These are phyloP conservation scores for Ptiloglossa arizonensis DNA, from an alignment of 1,140 invertebrate species.

Conservation along the genomic window DNA sequence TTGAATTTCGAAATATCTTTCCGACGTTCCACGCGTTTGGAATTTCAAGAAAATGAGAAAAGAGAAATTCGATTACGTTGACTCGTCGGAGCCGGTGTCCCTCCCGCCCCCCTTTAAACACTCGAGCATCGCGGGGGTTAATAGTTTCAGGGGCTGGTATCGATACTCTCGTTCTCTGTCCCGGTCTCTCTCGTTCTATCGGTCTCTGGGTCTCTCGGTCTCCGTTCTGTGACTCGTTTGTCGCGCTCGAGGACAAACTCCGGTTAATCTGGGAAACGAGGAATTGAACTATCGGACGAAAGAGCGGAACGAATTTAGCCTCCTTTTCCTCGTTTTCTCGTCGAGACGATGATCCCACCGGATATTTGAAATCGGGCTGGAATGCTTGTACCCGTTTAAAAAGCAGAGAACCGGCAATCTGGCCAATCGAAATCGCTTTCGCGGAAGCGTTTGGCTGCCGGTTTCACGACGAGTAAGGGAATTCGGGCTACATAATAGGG, in stretches of 20 bases:
- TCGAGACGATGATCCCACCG: neutral
- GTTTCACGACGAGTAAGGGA: no score
- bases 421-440: neutral
- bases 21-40: no score
- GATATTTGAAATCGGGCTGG: neutral
- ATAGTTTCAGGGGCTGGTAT: neutral
- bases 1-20: no score
- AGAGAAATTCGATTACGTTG: no score
- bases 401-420: no score
- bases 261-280: slow-evolving; percentile 27
- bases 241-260: slow-evolving; percentile 4
- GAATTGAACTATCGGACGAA: neutral
- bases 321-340: neutral
- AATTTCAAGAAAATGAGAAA: no score
- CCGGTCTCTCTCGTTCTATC: neutral
- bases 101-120: no score
- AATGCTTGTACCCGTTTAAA: neutral
- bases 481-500: no score
- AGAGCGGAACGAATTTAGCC: no score
- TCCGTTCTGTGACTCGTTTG: slow-evolving; percentile 2
- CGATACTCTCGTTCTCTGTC: neutral
- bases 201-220: no score
- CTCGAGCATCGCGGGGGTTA: slow-evolving; percentile 9
- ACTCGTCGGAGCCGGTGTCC: no score
- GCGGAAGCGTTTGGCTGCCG: no score